Base-by-base conservation (phyloP, 2,888 invertebrate species). In the Fissipunctia ypsillon region DNA sequence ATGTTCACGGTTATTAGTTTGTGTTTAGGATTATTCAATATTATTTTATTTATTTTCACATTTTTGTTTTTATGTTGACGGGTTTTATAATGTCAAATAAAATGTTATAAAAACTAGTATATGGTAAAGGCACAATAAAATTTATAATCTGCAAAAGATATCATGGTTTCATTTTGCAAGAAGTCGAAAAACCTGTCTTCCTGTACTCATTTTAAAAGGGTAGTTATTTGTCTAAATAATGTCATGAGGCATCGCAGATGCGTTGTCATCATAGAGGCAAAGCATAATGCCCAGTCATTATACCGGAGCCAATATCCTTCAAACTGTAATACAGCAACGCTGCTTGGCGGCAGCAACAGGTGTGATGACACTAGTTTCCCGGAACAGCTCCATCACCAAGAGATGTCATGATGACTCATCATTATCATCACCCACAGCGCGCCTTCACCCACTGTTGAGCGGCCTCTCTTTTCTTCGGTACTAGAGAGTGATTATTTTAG, bases 1-100 rank as follows among this genome's bases (percentile, higher is more conserved):
- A 61, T 80, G 75, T 68, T 56, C 76, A 83, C 64, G 74, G 77
- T 78, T 83, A 79, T 82, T 86, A 83, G 80, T 83, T 85, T 85
- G 66, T 78, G 71, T 78, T 82, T 70, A 69, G 50, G 28, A 81
- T 77, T 69, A 59, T 50, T 50, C 1, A 10, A 50, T 50, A 48
- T 35, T 35, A 22, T 31, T 38, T 31, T 63, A 22, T 25, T 45
- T 38, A 7, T 12, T 25, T 64, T 41, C 5, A 10, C 38, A n/a
- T 50, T 28, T 38, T 64, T 25, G n/a, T 35, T 50, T 35, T n/a
- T 12, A 63, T 31, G n/a, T n/a, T n/a, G n/a, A n/a, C n/a, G 12
- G 25, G 1, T 50, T n/a, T 50, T n/a, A 50, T 50, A n/a, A n/a
- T n/a, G 48, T n/a, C 22, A 9, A 9, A n/a, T 48, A 50, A n/a